Base-by-base conservation (phyloP, 2,888 invertebrate species). In the Drosophila imparisetae region DNA sequence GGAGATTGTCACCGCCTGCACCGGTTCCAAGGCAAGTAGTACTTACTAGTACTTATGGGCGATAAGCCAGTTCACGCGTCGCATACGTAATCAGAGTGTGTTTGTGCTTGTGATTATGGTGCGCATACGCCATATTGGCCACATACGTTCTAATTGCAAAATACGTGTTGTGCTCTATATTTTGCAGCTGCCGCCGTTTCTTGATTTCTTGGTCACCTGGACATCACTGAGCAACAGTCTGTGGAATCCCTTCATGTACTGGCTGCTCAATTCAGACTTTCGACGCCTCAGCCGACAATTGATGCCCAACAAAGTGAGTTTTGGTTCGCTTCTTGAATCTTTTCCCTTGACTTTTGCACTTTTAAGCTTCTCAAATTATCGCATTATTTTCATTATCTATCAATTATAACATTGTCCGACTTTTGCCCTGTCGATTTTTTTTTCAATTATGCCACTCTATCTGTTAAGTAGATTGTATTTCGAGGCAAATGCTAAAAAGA, bases 241-340 rank as follows among this genome's bases (percentile, higher is more conserved):
- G 92, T 97, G 97, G 97, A 97, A 97, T 93, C 97, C 97, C 2
- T 97, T 97, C 91, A 95, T 97, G 68, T 97, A 97, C 92, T 97
- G 97, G 97, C 94, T 97, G 53, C 94, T 97, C 81, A 97, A 97
- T 93, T 96, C 96, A 91, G 96, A 97, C 91, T 97, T 97, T 92
- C 94, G 97, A 86, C 94, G 96, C 81, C 96, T 97, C 83, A 96
- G 96, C 91, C 95, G 95, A 82, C 96, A 96, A 87, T 92, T 97
- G 68, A 93, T 97, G 73, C 95, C 96, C 86, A 96, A 95, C 81
- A 96, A 95, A 93, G 97, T 97, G 93, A 94, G 95, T 69, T 24
- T 24, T 21, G 38, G 3, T 18, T 38, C 7, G 3, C 18, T 18
- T 3, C 18, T 38, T 30, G 15, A 21, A 15, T 24, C 5, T 6